Evolutionary conservation across 2,797 vertebrate genomes (phyloP).

Genomic region (Gadopsis bispinosus): DNA sequence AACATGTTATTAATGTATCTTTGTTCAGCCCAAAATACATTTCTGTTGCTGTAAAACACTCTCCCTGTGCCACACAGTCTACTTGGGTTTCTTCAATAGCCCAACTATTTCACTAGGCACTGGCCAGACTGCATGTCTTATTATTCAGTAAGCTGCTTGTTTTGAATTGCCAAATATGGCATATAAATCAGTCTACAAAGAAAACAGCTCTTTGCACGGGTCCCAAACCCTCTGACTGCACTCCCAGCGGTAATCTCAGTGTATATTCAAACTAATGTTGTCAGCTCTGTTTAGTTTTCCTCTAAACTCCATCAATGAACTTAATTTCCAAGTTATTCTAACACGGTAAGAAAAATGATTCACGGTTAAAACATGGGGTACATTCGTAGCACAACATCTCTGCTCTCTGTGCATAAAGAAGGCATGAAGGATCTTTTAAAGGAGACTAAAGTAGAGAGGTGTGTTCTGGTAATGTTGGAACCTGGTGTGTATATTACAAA

Average conservation of each 20-base stretch:
- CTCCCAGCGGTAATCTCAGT: slow-evolving; percentile 2
- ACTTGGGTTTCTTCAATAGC: neutral
- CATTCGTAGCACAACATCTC: neutral
- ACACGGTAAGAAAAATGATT: slow-evolving; percentile 1
- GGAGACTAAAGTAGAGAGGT: neutral
- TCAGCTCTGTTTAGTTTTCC: slow-evolving; percentile 23
- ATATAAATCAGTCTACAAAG: slow-evolving; percentile 15
- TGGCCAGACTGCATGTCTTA: neutral
- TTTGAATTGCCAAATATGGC: slow-evolving; percentile 12
- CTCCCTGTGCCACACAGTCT: neutral
- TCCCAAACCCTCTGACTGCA: neutral
- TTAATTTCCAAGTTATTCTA: slow-evolving; percentile 32
- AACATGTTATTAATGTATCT: neutral
- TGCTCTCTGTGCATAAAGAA: neutral
- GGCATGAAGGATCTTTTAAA: slow-evolving; percentile 14
- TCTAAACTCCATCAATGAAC: slow-evolving; percentile 20
- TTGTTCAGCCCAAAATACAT: neutral
- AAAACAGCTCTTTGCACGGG: slow-evolving; percentile 1
- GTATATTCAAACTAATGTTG: slow-evolving; percentile 27
- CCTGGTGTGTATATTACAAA: slow-evolving; percentile 50
- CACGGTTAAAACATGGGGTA: neutral
- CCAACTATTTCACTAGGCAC: neutral
- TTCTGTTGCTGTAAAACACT: neutral
- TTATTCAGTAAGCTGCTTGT: slow-evolving; percentile 4
- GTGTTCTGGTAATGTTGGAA: slow-evolving; percentile 46